Conservation (phyloP, 2,113 vertebrate species). For the Eudyptes chrysolophus region DNA sequence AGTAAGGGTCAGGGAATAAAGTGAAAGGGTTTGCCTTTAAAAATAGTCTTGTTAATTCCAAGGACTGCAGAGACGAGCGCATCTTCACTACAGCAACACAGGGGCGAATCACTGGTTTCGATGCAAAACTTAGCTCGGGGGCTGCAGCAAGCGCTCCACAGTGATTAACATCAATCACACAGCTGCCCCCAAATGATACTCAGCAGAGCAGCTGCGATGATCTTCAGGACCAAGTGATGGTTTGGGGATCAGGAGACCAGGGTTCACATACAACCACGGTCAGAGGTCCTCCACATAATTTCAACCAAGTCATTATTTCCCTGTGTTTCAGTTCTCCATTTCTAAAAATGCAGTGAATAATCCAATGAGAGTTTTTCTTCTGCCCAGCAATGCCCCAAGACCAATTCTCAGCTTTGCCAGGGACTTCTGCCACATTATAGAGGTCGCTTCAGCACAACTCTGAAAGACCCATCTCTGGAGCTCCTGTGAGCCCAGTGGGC, state of each 20-base stretch:
- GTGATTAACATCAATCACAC: background rate
- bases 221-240: background rate
- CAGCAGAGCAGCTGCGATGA: background rate
- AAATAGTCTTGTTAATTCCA: background rate
- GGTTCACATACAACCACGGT: background rate
- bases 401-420: background rate
- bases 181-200: background rate
- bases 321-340: background rate
- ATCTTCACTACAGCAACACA: background rate
- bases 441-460: background rate
- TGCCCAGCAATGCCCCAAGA: background rate
- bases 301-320: background rate
- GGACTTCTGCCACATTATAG: background rate
- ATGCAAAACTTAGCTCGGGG: background rate
- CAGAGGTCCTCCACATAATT: background rate
- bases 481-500: background rate
- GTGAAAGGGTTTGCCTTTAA: background rate
- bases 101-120: background rate
- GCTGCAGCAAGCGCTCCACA: background rate
- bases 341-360: background rate
- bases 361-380: background rate
- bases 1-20: background rate
- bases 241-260: background rate
- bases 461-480: background rate
- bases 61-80: background rate